Base-by-base conservation (phyloP, 2,113 vertebrate genomes). In the Lepidothrix coronata region DNA sequence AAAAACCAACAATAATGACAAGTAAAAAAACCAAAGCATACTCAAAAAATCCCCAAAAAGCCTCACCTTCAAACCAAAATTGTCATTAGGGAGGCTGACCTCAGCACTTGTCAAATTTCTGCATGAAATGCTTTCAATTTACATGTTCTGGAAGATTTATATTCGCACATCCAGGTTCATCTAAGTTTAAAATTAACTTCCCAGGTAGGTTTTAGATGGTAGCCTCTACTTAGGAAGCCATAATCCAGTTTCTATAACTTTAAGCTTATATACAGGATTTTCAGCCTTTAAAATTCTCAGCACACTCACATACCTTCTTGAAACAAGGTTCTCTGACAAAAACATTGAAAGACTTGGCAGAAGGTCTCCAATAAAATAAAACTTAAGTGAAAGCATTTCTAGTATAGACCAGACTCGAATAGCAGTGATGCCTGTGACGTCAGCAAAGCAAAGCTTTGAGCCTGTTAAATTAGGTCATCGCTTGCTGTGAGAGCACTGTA, bases 11-110 rank as follows among this genome's bases (percentile, higher is more conserved):
- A 48, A 49, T 12, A 21, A 54, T 17, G 18, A n/a, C 35, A 22
- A 52, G 2, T 22, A 3, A 61, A 46, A 46, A 48, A 9, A 3
- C 0, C 8, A 65, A 58, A 25, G 14, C 11, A 12, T 3, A 21
- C 8, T 31, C 12, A 33, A n/a, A 78, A 74, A 71, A n/a, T 30
- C 5, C 16, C 5, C 5, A 0, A 5, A 51, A 43, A 16, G 3
- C 22, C 7, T 80, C 2, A 0, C 5, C 3, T 84, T 21, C 81
- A 54, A 77, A 59, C 12, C 14, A 57, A 55, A 83, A 74, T 21
- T 77, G 1, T 71, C 35, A 37, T 54, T 88, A 66, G 62, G 30
- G 14, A 63, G 41, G 51, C 14, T n/a, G 66, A n/a, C 7, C 3
- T 88, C 72, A 61, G 31, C 19, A 33, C 13, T 73, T 76, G 15